Base-by-base conservation (phyloP, 2,797 vertebrate species). In the Acomys russatus region DNA sequence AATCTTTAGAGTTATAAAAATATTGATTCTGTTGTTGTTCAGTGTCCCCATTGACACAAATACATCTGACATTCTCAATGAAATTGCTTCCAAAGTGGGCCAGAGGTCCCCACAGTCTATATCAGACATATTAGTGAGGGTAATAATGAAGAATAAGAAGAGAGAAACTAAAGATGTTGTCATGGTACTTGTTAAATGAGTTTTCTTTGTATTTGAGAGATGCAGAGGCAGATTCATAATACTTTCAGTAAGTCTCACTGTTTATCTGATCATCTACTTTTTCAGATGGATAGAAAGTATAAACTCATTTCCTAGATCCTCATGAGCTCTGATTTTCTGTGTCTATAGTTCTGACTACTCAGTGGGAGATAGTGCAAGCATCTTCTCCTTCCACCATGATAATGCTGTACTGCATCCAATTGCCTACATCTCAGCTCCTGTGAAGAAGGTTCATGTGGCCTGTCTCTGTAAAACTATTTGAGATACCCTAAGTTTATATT, bases 11-110 rank as follows among this genome's bases (percentile, higher is more conserved):
- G 91, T 97, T 8, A 15, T 77, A 82, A 97, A 98, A 98, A 96
- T 97, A 98, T 96, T 96, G 88, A 97, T 97, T 97, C 97, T 86
- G 91, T 95, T 64, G 87, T 74, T 94, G 85, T 97, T 96, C 89
- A 1, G 0, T 97, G 49, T 90, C 68, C 30, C 28, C 8, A 23
- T 79, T 98, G 96, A 97, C 83, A 93, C 79, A 95, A 92, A 97
- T 88, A 80, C 94, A 74, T 51, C 68, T 97, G 96, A 97, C 80
- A 82, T 84, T 97, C 95, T 97, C 35, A 9, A 35, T 95, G 70
- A 97, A 93, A 94, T 77, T 97, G 61, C 87, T 98, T 97, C 90
- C 88, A 96, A 98, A 98, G 95, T 95, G 73, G 54, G 76, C 95
- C 91, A n/a, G 97, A 79, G 94, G 64, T 71, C 86, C 51, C 71